Percentiles rank a stretch among this genome's conserved stretches.
These are phyloP conservation scores for Gandaritis pyraliata DNA, from an alignment of 2,888 invertebrate genomes.

Conservation along the genomic window DNA sequence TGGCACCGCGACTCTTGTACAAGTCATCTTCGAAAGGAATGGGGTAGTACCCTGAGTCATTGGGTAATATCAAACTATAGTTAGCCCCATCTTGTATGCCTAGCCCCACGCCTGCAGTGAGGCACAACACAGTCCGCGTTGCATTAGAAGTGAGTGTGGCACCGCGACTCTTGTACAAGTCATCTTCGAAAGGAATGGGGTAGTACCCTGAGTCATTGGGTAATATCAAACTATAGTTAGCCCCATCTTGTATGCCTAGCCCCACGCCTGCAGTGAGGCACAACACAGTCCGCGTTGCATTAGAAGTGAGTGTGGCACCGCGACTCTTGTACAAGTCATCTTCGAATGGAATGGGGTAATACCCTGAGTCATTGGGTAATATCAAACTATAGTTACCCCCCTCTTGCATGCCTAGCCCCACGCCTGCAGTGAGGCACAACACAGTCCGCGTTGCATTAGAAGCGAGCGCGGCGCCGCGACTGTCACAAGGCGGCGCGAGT, in stretches of 20 bases:
- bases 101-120: conserved; percentile 13
- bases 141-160: conserved; percentile 67
- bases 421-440: conserved; percentile 3
- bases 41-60: no score
- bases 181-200: no score
- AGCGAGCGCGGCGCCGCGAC: conserved; percentile 74
- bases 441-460: conserved; percentile 51
- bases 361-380: no score
- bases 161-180: no score
- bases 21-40: no score
- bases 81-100: not conserved
- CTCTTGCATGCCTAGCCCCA: conserved; percentile 6
- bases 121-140: conserved; percentile 23
- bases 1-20: no score
- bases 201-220: no score
- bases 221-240: not conserved
- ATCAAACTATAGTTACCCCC: not conserved
- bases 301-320: no score
- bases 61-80: not conserved
- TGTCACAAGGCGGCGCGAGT: conserved; percentile 85
- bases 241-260: not conserved
- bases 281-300: conserved; percentile 27
- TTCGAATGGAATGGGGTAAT: no score
- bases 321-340: no score
- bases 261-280: conserved; percentile 13